A percentile compares a stretch with the other conserved stretches of the same genome.
Evolutionary conservation across 2,888 invertebrate species (phyloP).

Genomic region (Agrochola lota): DNA sequence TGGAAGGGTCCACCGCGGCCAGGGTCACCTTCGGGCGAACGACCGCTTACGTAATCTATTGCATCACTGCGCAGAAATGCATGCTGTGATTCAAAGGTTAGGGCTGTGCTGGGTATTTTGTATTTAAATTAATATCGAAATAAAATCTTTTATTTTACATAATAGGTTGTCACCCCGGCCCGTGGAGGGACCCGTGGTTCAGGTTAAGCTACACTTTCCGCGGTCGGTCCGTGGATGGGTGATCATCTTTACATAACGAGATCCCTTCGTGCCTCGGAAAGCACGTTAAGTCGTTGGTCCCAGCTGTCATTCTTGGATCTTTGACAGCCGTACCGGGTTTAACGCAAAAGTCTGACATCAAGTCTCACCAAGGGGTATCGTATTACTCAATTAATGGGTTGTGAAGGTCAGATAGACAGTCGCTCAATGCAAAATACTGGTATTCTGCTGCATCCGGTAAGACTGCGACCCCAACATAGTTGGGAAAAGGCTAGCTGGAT

Average conservation of each 20-base stretch:
- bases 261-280: neutral
- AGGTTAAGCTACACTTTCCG: neutral
- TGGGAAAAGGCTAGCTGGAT: neutral
- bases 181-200: neutral
- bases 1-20: slow-evolving; percentile 70
- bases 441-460: neutral
- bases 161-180: neutral
- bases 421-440: neutral
- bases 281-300: neutral
- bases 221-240: neutral
- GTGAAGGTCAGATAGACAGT: neutral
- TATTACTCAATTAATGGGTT: no score
- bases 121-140: neutral
- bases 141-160: no score
- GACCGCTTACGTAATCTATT: slow-evolving; percentile 82
- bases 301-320: neutral
- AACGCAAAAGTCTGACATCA: neutral
- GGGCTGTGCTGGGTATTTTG: slow-evolving; percentile 46
- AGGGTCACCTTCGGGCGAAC: slow-evolving; percentile 73
- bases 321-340: neutral
- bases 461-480: neutral
- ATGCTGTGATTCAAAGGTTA: slow-evolving; percentile 62
- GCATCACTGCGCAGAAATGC: slow-evolving; percentile 82
- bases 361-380: neutral
- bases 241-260: neutral